Percentiles rank a stretch among this genome's conserved stretches.
phyloP scores from a whole-genome alignment of 2,888 invertebrate species.

The Drosophila nigritarsus region DNA sequence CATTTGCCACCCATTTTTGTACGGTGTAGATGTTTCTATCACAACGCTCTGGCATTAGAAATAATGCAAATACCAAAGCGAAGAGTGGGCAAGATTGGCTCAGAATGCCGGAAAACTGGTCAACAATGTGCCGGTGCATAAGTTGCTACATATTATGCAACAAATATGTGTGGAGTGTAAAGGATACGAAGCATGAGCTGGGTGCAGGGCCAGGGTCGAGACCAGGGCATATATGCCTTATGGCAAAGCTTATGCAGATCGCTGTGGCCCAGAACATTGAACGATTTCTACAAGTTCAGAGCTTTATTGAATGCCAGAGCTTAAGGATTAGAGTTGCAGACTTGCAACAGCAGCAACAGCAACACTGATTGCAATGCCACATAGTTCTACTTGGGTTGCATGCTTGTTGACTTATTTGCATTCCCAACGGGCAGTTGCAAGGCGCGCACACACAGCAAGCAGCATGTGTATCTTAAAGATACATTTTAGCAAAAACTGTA shows the following conservation, averaged over 20 bases:
- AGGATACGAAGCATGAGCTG: conserved; percentile 18
- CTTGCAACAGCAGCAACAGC: neutral
- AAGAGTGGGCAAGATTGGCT: conserved; percentile 1
- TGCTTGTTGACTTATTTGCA: conserved; percentile 58
- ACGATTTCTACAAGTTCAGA: conserved; percentile 15
- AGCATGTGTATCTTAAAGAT: conserved; percentile 58
- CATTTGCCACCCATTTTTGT: neutral
- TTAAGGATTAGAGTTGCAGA: conserved; percentile 27
- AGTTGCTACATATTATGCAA: conserved; percentile 73
- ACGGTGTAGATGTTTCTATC: conserved; percentile 56
- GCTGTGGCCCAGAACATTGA: conserved; percentile 35
- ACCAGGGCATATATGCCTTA: neutral
- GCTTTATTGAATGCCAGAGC: conserved; percentile 25
- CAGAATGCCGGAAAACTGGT: conserved; percentile 61
- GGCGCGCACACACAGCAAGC: conserved; percentile 24
- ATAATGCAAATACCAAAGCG: conserved; percentile 52
- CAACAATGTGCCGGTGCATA: conserved; percentile 71
- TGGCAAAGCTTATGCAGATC: conserved; percentile 37
- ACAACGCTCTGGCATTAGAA: conserved; percentile 70
- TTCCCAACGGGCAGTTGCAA: conserved; percentile 22
- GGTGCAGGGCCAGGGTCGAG: neutral
- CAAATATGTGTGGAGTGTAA: conserved; percentile 64
- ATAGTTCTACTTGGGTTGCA: conserved; percentile 14
- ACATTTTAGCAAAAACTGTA: conserved; percentile 37
- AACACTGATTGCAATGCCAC: conserved; percentile 29